phyloP scores from a whole-genome alignment of 2,113 vertebrate genomes.

The Dromiciops gliroides region DNA sequence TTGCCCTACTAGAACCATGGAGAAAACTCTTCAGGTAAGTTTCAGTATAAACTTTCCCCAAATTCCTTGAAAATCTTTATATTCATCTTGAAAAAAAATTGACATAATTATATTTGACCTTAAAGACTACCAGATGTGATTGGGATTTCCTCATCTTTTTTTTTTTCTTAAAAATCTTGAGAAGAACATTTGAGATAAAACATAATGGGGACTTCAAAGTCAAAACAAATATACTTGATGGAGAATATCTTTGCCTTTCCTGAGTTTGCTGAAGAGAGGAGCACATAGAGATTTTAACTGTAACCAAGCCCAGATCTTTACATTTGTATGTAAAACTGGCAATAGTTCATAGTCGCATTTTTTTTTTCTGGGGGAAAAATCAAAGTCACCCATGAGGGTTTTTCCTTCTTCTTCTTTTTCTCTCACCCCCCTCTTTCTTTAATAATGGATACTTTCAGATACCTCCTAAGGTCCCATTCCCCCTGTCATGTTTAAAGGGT shows the following conservation, averaged over 20 bases:
- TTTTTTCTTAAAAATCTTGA: slow-evolving; percentile 38
- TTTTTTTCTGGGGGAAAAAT: slow-evolving; percentile 70
- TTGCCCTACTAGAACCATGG: slow-evolving; percentile 56
- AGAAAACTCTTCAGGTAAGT: slow-evolving; percentile 66
- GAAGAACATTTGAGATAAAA: slow-evolving; percentile 72
- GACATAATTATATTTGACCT: slow-evolving; percentile 78
- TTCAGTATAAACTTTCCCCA: slow-evolving; percentile 67
- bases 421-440: slow-evolving; percentile 72
- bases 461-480: slow-evolving; percentile 84
- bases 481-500: slow-evolving; percentile 88
- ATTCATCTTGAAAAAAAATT: slow-evolving; percentile 76
- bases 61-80: slow-evolving; percentile 59
- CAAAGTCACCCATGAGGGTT: slow-evolving; percentile 77
- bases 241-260: slow-evolving; percentile 53
- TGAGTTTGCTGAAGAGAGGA: slow-evolving; percentile 42
- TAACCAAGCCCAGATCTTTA: slow-evolving; percentile 72
- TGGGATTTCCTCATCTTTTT: slow-evolving; percentile 74
- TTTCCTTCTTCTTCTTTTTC: background rate
- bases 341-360: slow-evolving; percentile 67
- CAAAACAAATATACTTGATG: slow-evolving; percentile 74
- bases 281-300: slow-evolving; percentile 69
- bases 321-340: slow-evolving; percentile 76
- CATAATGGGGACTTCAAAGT: slow-evolving; percentile 76
- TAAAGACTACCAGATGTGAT: slow-evolving; percentile 73
- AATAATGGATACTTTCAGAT: slow-evolving; percentile 85